Percentiles rank a stretch among this genome's conserved stretches.
These are phyloP conservation scores for Cantharis flavilabris DNA, from an alignment of 2,888 invertebrate species.

Conservation along the genomic window DNA sequence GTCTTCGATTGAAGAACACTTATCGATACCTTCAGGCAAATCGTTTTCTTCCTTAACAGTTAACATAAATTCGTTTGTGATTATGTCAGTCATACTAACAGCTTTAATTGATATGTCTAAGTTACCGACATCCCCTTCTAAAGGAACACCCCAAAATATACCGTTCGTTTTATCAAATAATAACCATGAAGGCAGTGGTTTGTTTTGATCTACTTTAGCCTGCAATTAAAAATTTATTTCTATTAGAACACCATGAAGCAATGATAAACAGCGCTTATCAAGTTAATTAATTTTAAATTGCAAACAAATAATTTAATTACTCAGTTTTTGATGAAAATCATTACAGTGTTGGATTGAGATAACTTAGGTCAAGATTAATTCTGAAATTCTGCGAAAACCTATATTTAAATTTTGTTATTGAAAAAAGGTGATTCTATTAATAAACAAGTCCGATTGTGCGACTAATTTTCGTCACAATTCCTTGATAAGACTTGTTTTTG, in stretches of 20 bases:
- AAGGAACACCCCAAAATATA: conserved; percentile 77
- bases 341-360: neutral
- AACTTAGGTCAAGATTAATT: neutral
- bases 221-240: conserved; percentile 38
- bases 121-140: conserved; percentile 68
- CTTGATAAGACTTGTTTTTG: neutral
- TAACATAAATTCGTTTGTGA: conserved; percentile 70
- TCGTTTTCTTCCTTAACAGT: conserved; percentile 59
- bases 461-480: neutral
- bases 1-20: conserved; percentile 48
- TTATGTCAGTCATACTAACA: conserved; percentile 51
- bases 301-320: neutral
- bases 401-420: neutral
- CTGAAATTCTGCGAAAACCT: neutral
- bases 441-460: neutral
- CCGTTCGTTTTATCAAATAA: conserved; percentile 71
- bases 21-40: conserved; percentile 33
- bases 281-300: neutral
- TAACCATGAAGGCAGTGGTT: conserved; percentile 68
- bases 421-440: neutral
- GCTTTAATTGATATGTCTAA: conserved; percentile 67
- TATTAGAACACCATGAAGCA: neutral
- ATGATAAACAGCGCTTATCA: neutral
- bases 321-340: neutral
- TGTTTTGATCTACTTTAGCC: conserved; percentile 54